These are phyloP conservation scores for Apis laboriosa DNA, from an alignment of 1,140 invertebrate species.

Conservation along the genomic window DNA sequence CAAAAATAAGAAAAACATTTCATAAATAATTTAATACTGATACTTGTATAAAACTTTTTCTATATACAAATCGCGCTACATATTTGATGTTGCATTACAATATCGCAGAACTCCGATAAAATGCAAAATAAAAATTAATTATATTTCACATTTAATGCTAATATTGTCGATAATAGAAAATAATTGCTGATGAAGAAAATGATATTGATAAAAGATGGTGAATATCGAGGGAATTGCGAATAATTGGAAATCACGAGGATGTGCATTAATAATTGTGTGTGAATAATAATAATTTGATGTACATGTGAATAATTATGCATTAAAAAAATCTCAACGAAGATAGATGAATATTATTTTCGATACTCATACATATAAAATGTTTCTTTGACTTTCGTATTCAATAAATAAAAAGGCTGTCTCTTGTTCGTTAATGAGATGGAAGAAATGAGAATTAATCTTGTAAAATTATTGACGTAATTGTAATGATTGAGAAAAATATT, in stretches of 20 bases:
- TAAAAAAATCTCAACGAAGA: neutral
- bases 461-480: too few relatives aligned
- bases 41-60: too few relatives aligned
- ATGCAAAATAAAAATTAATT: neutral
- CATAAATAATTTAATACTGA: too few relatives aligned
- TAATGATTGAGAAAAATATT: too few relatives aligned
- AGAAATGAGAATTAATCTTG: neutral
- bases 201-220: neutral
- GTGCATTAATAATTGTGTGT: too few relatives aligned
- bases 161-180: neutral
- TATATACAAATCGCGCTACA: too few relatives aligned
- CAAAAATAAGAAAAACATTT: too few relatives aligned
- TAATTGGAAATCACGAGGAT: conserved; percentile 19
- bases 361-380: neutral
- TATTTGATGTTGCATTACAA: neutral
- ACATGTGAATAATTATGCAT: conserved; percentile 22
- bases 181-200: neutral
- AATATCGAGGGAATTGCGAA: neutral
- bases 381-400: neutral
- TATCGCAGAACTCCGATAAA: neutral
- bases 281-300: neutral
- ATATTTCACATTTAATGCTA: neutral
- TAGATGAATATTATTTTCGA: neutral
- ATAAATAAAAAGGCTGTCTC: neutral
- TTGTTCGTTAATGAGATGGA: neutral